Percentiles rank a stretch among this genome's conserved stretches.
phyloP scores from a whole-genome alignment of 1,140 invertebrate genomes.

The Listronotus oregonensis region DNA sequence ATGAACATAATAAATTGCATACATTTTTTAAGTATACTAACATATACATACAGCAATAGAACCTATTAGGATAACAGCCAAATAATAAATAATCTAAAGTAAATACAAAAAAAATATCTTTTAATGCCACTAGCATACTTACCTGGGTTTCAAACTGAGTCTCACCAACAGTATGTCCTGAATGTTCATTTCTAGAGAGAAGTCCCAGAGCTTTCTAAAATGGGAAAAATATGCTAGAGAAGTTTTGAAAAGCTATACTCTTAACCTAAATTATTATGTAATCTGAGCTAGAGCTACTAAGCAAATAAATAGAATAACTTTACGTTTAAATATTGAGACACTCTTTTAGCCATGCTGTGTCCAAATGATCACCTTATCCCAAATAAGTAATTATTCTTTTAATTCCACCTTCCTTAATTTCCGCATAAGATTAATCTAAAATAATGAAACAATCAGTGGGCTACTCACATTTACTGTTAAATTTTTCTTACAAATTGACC shows the following conservation, averaged over 20 bases:
- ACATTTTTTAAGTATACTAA: no score
- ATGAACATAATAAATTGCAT: background rate
- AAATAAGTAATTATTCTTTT: conserved; percentile 9
- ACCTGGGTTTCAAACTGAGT: conserved; percentile 76
- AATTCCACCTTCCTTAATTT: conserved; percentile 15
- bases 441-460: conserved; percentile 18
- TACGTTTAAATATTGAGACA: conserved; percentile 39
- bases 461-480: conserved; percentile 40
- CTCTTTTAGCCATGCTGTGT: conserved; percentile 40
- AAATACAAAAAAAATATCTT: no score
- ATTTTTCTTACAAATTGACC: conserved; percentile 40
- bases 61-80: no score
- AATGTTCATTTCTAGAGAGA: conserved; percentile 64
- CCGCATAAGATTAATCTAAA: conserved; percentile 22
- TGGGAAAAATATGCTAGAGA: conserved; percentile 4
- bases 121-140: conserved; percentile 36
- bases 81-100: no score
- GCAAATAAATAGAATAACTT: conserved; percentile 15
- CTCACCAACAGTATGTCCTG: conserved; percentile 60
- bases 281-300: conserved; percentile 7
- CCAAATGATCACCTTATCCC: conserved; percentile 12
- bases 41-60: no score
- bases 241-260: background rate
- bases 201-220: conserved; percentile 44
- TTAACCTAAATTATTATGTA: conserved; percentile 33